Base-by-base conservation (phyloP, 2,888 invertebrate genomes). In the Euphydryas editha region DNA sequence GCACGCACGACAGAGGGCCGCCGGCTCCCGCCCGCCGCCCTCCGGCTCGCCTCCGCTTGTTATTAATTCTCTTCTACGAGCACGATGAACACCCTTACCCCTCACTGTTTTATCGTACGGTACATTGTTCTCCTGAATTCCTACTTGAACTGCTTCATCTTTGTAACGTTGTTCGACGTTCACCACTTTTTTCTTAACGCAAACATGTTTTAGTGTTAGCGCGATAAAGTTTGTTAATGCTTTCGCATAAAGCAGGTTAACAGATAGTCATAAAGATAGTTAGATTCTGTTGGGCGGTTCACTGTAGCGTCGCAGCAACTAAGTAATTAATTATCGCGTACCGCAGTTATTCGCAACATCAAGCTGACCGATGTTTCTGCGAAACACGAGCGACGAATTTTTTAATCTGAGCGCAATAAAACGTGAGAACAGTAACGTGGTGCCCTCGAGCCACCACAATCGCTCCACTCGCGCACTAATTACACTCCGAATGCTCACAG, bases 251-350 rank as follows among this genome's bases (percentile, higher is more conserved):
- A 44, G n/a, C 42, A 15, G 42, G 42, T 44, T 44, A 44, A n/a
- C n/a, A 44, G 42, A n/a, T n/a, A 44, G 42, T 15, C 42, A n/a
- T 44, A 44, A 44, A 44, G 42, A n/a, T 44, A 44, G 42, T 44
- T 6, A n/a, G 42, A n/a, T 44, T 44, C n/a, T 44, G 42, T 44
- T 44, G 42, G 15, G n/a, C 42, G n/a, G 39, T 39, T 7, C 13
- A 39, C 13, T 11, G 8, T 39, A 39, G 10, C 13, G 13, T 39
- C 13, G 39, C 39, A 39, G 39, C 42, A 44, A 44, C 42, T n/a
- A 44, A n/a, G 42, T 44, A 44, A 44, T n/a, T n/a, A n/a, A n/a
- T 15, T n/a, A n/a, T 44, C 15, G 42, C 2, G 39, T 15, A 39
- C 42, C 15, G 42, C 42, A 44, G n/a, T 44, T n/a, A 44, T 44